Conservation (phyloP, 2,888 invertebrate genomes). For the Sarcophaga variegata region DNA sequence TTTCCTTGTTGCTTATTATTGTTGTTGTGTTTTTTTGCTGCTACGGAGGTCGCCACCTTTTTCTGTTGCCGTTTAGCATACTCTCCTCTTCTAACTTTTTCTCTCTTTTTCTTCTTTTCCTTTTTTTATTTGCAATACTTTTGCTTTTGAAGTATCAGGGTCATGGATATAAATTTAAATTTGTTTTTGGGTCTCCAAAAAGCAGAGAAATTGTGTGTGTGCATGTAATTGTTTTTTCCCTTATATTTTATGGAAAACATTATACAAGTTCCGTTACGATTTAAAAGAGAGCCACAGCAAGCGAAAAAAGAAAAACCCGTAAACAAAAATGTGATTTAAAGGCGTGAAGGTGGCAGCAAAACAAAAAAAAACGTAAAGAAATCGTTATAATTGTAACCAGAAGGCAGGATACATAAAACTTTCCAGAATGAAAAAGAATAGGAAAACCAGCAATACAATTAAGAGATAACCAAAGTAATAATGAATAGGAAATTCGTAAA, state of each 20-base stretch:
- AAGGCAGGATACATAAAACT: slow-evolving; percentile 22
- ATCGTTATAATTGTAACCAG: not conserved
- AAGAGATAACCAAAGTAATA: not conserved
- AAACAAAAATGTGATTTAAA: slow-evolving; percentile 23
- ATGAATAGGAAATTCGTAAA: too few species aligned
- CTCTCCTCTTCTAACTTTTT: not conserved
- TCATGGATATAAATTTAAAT: slow-evolving; percentile 80
- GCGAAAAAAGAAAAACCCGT: slow-evolving; percentile 2
- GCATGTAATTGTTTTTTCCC: not conserved
- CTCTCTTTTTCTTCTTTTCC: slow-evolving; percentile 22
- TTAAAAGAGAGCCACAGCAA: not conserved
- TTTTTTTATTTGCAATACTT: slow-evolving; percentile 56
- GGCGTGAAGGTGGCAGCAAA: not conserved
- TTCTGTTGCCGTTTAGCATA: slow-evolving; percentile 11
- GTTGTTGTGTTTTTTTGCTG: slow-evolving; percentile 53
- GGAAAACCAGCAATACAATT: not conserved
- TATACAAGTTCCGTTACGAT: slow-evolving; percentile 20
- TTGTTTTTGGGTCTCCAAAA: slow-evolving; percentile 77
- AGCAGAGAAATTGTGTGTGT: slow-evolving; percentile 43
- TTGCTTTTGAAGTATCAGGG: slow-evolving; percentile 78
- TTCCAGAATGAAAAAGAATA: not conserved
- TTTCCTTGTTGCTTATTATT: slow-evolving; percentile 47
- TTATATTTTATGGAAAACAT: slow-evolving; percentile 22
- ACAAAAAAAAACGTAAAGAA: not conserved
- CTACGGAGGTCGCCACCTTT: slow-evolving; percentile 46